Evolutionary conservation across 2,888 invertebrate genomes (phyloP), one percentile per base, ranked within the genome.

Genomic region (Pilophorus perplexus): DNA sequence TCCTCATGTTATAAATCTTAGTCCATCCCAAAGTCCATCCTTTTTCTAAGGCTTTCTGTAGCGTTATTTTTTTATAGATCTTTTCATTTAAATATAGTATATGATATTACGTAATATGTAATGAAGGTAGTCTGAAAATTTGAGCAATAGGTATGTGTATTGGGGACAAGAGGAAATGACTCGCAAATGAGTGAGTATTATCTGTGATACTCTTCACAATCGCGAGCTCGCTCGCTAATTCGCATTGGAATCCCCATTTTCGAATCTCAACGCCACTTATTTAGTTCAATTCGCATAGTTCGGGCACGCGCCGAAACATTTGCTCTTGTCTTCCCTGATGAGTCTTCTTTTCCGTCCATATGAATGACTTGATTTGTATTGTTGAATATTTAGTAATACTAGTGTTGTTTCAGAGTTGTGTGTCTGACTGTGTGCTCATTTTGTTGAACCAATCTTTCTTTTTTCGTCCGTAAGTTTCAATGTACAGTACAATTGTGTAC

Each of bases 311-410:
- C 25, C 12, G 18, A 18, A 18, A 8, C 23, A 8, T 28, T 52
- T 25, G 4, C 52, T 52, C 52, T 28, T 52, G 52, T 52, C 52
- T 52, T 52, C 52, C 52, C 27, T 25, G 23, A 28, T 52, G 25
- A 52, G 52, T 52, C 52, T 52, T 52, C 52, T 28, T 28, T 52
- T 52, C 52, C 52, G 52, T 52, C 52, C 52, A 52, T 27, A 52
- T n/a, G n/a, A 52, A 52, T 52, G 52, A 52, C 52, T 52, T 52
- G 27, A 52, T 52, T 27, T 16, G 52, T 52, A 52, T 52, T 52
- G 52, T 52, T 28, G 52, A 28, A 18, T 52, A 52, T n/a, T 52
- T 27, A n/a, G n/a, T 52, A 18, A 52, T 28, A 28, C 28, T 27
- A 28, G 52, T 52, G 52, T 14, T 12, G 52, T 52, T 52, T 25